Base-by-base conservation (phyloP, 1,140 invertebrate species). In the Hyles vespertilio region DNA sequence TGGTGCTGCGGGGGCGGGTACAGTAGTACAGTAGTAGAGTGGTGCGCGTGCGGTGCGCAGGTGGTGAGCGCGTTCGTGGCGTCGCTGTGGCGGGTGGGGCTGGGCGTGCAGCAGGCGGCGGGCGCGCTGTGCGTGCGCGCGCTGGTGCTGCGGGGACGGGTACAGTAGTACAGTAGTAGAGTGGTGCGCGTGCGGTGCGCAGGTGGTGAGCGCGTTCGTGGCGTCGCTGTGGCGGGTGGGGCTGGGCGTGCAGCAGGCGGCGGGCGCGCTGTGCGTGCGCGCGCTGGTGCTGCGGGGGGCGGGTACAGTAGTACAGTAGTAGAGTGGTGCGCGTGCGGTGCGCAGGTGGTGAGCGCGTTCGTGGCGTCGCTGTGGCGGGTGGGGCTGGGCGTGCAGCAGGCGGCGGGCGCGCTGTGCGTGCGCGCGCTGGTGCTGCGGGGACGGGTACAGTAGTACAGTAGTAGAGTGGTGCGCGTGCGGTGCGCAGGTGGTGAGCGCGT, bases 141-240 rank as follows among this genome's bases (percentile, higher is more conserved):
- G 46, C n/a, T n/a, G n/a, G n/a, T n/a, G n/a, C n/a, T 3, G 48
- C 8, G 3, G 51, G 8, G 2, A 2, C 22, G 22, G 22, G 22
- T 22, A 2, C 22, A 22, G 22, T 22, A 2, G 22, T 22, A 22
- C 1, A 22, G 22, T 2, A 22, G 22, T 22, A 22, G 22, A 22
- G 22, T 22, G 22, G 22, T 22, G 32, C 6, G 50, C 58, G n/a
- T n/a, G n/a, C n/a, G n/a, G n/a, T n/a, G n/a, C n/a, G n/a, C n/a
- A 84, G 83, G 81, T 82, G 63, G 70, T 83, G 56, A 84, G 81
- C 8, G 71, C 76, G n/a, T 83, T 81, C 69, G 51, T 87, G n/a
- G 69, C 77, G 8, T 87, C 84, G 3, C 69, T 87, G 44, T 65
- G 63, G 36, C 79, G 74, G 9, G 62, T 69, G 54, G 63, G 61